These are phyloP conservation scores for Drosophila malerkotliana DNA, from an alignment of 1,140 invertebrate genomes.

Conservation along the genomic window DNA sequence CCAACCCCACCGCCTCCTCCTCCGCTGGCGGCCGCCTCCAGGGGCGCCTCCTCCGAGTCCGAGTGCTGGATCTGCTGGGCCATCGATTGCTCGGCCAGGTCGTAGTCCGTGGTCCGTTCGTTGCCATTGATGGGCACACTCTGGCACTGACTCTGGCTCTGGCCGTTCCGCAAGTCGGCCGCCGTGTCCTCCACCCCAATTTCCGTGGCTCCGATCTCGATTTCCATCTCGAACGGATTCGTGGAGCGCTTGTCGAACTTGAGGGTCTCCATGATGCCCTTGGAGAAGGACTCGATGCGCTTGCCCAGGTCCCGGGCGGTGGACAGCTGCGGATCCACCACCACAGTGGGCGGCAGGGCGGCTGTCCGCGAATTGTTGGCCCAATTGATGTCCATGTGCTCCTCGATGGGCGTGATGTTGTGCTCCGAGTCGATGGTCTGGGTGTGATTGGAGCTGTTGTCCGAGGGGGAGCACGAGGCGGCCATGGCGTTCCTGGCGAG, in stretches of 20 bases:
- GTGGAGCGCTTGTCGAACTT: conserved; percentile 83
- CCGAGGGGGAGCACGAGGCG: conserved; percentile 83
- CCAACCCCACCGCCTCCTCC: conserved; percentile 34
- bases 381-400: conserved; percentile 84
- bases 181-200: conserved; percentile 76
- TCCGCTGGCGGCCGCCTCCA: conserved; percentile 32
- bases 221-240: conserved; percentile 83
- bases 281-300: conserved; percentile 82
- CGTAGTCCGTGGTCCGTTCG: conserved; percentile 68
- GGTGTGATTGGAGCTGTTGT: conserved; percentile 87
- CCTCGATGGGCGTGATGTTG: conserved; percentile 83
- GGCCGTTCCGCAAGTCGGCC: conserved; percentile 69
- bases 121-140: conserved; percentile 76
- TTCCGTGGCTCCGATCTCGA: conserved; percentile 82
- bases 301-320: conserved; percentile 78
- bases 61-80: conserved; percentile 8
- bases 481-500: conserved; percentile 87
- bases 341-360: conserved; percentile 48
- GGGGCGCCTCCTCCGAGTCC: conserved; percentile 41
- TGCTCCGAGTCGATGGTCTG: conserved; percentile 84
- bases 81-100: conserved; percentile 57
- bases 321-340: conserved; percentile 67
- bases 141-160: conserved; percentile 50
- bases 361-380: conserved; percentile 80
- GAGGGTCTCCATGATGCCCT: conserved; percentile 82